Conservation (phyloP, 2,113 vertebrate species). For the Tauraco erythrolophus region DNA sequence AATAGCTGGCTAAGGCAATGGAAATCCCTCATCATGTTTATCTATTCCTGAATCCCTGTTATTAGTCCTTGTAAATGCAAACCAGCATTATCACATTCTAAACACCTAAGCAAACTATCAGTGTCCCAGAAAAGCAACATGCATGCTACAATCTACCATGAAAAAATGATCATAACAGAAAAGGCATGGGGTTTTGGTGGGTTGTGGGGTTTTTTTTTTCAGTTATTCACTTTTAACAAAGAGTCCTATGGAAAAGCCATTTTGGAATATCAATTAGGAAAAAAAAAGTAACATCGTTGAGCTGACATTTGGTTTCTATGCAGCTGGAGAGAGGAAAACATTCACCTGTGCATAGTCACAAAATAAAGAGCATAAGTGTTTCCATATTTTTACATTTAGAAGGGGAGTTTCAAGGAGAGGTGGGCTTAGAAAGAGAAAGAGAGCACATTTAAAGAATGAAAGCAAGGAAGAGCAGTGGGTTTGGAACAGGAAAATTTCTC, state of each 20-base stretch:
- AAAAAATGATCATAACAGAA: background rate
- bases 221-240: background rate
- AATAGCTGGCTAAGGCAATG: constrained; percentile 37
- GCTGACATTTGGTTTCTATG: background rate
- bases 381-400: background rate
- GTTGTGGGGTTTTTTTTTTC: background rate
- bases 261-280: background rate
- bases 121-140: background rate
- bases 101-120: background rate
- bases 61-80: constrained; percentile 38
- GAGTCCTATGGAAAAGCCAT: background rate
- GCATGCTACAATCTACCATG: background rate
- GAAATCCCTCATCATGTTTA: constrained; percentile 57
- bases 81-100: constrained; percentile 32
- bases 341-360: constrained; percentile 16
- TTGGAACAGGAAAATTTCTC: background rate
- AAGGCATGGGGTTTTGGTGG: background rate
- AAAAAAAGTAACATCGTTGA: background rate
- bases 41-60: constrained; percentile 33
- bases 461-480: background rate
- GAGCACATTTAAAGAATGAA: background rate
- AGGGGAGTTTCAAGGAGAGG: constrained; percentile 8
- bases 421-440: background rate
- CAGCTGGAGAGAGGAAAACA: background rate
- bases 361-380: background rate